A percentile compares a stretch with the other conserved stretches of the same genome.
phyloP scores from a whole-genome alignment of 2,797 vertebrate species.

The Malacoraja senta region DNA sequence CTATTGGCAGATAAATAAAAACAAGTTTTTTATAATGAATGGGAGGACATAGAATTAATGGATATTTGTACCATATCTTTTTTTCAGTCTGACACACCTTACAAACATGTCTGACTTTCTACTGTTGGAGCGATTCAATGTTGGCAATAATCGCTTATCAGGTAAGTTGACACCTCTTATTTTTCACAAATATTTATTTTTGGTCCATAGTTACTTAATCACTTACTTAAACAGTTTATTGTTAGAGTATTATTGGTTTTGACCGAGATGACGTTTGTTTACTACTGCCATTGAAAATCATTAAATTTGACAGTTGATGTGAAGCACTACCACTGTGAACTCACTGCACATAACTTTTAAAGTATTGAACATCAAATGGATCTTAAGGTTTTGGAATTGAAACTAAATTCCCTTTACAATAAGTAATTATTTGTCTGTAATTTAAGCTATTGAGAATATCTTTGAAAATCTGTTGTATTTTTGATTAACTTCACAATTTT shows the following conservation, averaged over 20 bases:
- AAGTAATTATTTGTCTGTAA: not conserved
- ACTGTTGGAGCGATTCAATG: conserved; percentile 71
- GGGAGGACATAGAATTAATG: not conserved
- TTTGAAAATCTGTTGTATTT: not conserved
- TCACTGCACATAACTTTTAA: not conserved
- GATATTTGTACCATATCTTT: conserved; percentile 28
- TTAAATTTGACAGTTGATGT: not conserved
- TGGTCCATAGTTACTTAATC: not conserved
- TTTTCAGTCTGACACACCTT: conserved; percentile 71
- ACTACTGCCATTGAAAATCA: not conserved
- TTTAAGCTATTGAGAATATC: not conserved
- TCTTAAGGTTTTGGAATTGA: not conserved
- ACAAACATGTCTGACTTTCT: conserved; percentile 65
- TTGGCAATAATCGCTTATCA: conserved; percentile 80
- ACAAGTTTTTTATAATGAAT: not conserved
- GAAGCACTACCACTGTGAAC: not conserved
- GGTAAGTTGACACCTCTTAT: conserved; percentile 59
- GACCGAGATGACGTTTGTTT: not conserved
- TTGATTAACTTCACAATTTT: too few relatives aligned
- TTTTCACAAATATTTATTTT: not conserved
- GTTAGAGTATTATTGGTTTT: not conserved
- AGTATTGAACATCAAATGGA: not conserved
- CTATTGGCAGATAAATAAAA: too few relatives aligned
- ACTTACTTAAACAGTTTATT: not conserved
- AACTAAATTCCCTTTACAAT: not conserved